Base-by-base conservation (phyloP, 2,113 vertebrate genomes). In the Gulo gulo region DNA sequence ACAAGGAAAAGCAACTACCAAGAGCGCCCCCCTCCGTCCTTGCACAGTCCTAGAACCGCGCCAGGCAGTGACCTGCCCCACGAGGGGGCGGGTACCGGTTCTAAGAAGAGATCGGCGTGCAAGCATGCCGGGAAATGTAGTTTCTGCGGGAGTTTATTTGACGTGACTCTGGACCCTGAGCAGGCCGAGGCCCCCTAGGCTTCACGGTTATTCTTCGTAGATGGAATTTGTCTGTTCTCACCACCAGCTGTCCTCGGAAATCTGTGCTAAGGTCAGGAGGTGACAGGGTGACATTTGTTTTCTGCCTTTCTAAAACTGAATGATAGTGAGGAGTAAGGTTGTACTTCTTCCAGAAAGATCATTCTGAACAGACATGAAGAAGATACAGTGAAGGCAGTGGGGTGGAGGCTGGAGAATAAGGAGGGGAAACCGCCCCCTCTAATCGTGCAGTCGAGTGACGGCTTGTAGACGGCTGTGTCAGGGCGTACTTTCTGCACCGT, bases 391-490 rank as follows among this genome's bases (percentile, higher is more conserved):
- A 85, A 39, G 69, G 55, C 42, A 5, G 4, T 15, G 29, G 81
- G 34, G 26, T 31, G 4, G 42, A 85, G 55, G 55, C 10, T 18
- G 76, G 47, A 69, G 47, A 24, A 42, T 8, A n/a, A 57, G 45
- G 88, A 63, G 31, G 39, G 7, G 42, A 85, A 63, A 15, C 69
- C 55, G 6, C 80, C 39, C 26, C 69, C 52, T 73, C 91, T 50
- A 39, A 31, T 15, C 2, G 20, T 10, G 5, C 31, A 29, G 1
- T 23, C 9, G 8, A 29, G 36, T 15, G 55, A 1, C 2, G 23
- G 31, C 67, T 31, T 50, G 16, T 45, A 31, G 55, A 50, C 7
- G 0, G 50, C 50, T 59, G 6, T 10, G 55, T 57, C 23, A n/a
- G 24, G 29, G 21, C n/a, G 18, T n/a, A 20, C 57, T 18, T 63